These are phyloP conservation scores for Cantharis rustica DNA, from an alignment of 2,888 invertebrate species.

Conservation along the genomic window DNA sequence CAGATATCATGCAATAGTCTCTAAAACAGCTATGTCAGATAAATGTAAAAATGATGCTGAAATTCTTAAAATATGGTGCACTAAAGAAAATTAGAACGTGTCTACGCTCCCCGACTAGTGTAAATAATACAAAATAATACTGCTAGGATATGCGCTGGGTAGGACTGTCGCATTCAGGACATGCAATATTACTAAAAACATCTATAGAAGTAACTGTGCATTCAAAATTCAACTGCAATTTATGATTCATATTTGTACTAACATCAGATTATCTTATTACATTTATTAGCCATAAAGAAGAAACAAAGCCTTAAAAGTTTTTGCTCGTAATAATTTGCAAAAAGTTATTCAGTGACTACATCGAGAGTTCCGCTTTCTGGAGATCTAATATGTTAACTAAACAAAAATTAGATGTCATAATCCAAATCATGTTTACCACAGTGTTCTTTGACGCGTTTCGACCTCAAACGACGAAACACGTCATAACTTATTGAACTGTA, in stretches of 20 bases:
- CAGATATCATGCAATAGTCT: constrained; percentile 33
- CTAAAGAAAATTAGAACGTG: constrained; percentile 46
- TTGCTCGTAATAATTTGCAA: background rate
- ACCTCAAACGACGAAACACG: too few relatives aligned
- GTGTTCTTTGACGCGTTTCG: too few relatives aligned
- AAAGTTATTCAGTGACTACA: background rate
- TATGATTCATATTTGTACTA: constrained; percentile 4
- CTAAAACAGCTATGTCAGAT: constrained; percentile 40
- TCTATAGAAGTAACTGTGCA: constrained; percentile 13
- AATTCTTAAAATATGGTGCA: constrained; percentile 39
- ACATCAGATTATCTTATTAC: background rate
- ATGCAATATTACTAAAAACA: constrained; percentile 32
- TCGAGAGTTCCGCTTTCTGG: background rate
- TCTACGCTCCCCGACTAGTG: constrained; percentile 39
- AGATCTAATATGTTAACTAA: background rate
- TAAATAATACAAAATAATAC: constrained; percentile 47
- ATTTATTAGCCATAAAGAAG: background rate
- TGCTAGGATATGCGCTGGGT: constrained; percentile 41
- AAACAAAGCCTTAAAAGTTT: background rate
- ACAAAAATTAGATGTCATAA: too few relatives aligned
- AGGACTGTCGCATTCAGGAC: constrained; percentile 38
- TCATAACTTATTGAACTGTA: too few relatives aligned
- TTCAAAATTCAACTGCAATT: constrained; percentile 13
- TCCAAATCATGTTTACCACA: too few relatives aligned
- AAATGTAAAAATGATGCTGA: constrained; percentile 21